Evolutionary conservation across 2,888 invertebrate genomes (phyloP), one percentile per base, ranked within the genome.

Genomic region (Nymphalis urticae): DNA sequence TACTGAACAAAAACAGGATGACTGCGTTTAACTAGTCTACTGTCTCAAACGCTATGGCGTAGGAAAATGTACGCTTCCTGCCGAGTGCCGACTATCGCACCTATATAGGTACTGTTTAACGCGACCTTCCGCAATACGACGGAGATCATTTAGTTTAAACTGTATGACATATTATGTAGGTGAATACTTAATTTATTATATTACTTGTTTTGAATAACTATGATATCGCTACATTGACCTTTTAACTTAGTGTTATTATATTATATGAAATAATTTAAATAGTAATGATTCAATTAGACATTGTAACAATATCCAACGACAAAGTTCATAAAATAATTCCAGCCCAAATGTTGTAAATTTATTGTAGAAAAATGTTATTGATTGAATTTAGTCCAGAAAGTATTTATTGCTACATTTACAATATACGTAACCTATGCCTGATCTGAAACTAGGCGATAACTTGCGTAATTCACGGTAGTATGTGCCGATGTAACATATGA

Each of bases 51-150:
- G 73, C 76, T 73, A 56, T 48, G 50, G 54, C 80, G 74, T 77
- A 81, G 85, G 82, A 84, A 84, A 84, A 86, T 82, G 77, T 80
- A 80, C 74, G 76, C 78, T 84, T 88, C 89, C 88, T 86, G 87
- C 77, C 81, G 76, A 79, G 88, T 86, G 87, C 77, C 82, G 76
- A 79, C 79, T 78, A 77, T 76, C 77, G 77, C 79, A 80, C 77
- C 82, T 80, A 82, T 80, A n/a, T n/a, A n/a, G n/a, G 80, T 79
- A 78, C 77, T 71, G 76, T 82, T 82, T 21, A 54, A 48, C 66
- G 48, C 60, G 66, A 54, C 54, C 68, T 66, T 63, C 59, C 62
- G 51, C 62, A 62, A 48, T 32, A 42, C 19, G 32, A 56, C 56
- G 9, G 17, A 17, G 32, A 56, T 56, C 17, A 54, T 56, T 56